phyloP scores from a whole-genome alignment of 2,797 vertebrate species.

The Leptodactylus fallax region DNA sequence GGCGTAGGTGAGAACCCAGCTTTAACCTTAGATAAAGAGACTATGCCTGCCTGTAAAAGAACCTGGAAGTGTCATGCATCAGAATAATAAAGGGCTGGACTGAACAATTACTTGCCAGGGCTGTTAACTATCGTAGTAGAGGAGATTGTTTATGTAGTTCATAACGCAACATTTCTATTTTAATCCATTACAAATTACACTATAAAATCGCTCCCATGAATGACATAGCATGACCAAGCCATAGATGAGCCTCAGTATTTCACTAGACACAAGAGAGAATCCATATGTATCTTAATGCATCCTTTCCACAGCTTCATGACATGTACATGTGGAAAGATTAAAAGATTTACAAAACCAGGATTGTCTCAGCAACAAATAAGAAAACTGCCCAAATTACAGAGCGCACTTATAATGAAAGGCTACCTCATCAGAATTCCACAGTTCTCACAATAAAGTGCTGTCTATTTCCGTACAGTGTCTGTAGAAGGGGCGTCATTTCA shows the following conservation, averaged over 20 bases:
- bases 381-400: conserved; percentile 46
- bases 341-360: conserved; percentile 8
- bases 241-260: conserved; percentile 18
- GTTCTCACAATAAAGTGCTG: conserved; percentile 33
- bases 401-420: conserved; percentile 33
- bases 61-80: background rate
- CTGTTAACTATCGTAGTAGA: conserved; percentile 29
- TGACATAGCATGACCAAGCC: background rate
- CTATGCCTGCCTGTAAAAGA: conserved; percentile 7
- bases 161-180: conserved; percentile 38
- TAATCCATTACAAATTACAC: conserved; percentile 49
- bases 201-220: conserved; percentile 17
- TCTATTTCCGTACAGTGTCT: conserved; percentile 7
- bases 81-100: conserved; percentile 21
- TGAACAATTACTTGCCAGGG: conserved; percentile 28
- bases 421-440: background rate
- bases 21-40: background rate
- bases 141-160: conserved; percentile 6
- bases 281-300: background rate
- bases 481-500: background rate
- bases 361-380: conserved; percentile 5
- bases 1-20: too few relatives aligned
- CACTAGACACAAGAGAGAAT: background rate
- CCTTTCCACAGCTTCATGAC: background rate
- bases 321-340: background rate